Conservation (phyloP, 2,888 invertebrate genomes). For the Sinotaia quadrata region DNA sequence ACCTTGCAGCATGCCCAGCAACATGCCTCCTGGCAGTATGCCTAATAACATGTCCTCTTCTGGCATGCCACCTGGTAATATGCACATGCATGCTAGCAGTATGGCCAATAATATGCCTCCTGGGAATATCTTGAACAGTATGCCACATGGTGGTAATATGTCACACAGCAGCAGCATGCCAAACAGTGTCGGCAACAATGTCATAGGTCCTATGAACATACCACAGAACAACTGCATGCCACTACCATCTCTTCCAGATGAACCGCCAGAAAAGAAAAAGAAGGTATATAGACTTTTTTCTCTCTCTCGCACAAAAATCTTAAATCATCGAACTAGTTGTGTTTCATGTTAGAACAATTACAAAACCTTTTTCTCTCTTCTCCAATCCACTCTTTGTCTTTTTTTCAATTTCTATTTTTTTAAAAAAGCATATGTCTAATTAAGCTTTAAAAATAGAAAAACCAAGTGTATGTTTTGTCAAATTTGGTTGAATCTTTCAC, state of each 20-base stretch:
- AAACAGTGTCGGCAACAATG: conserved; percentile 22
- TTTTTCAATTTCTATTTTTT: no score
- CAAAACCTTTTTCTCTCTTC: no score
- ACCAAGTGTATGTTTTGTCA: no score
- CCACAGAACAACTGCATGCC: conserved; percentile 24
- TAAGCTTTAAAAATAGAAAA: no score
- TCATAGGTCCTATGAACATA: conserved; percentile 22
- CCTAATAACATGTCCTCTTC: conserved; percentile 34
- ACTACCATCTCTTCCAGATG: conserved; percentile 37
- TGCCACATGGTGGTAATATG: not conserved
- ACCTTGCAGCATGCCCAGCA: conserved; percentile 41
- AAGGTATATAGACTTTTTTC: no score
- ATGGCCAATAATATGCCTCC: conserved; percentile 32
- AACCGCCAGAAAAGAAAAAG: conserved; percentile 61
- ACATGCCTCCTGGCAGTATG: conserved; percentile 42
- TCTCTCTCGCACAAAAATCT: no score
- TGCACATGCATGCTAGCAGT: conserved; percentile 40
- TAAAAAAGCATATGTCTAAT: no score
- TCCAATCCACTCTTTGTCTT: no score
- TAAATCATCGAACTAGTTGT: no score
- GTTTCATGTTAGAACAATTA: no score
- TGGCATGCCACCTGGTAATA: conserved; percentile 37
- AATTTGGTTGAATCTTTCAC: no score
- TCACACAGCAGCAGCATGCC: conserved; percentile 10
- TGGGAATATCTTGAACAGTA: conserved; percentile 11